Percentiles rank a stretch among this genome's conserved stretches.
Conservation (phyloP, 2,888 invertebrate species). For the Aquatica leii region DNA sequence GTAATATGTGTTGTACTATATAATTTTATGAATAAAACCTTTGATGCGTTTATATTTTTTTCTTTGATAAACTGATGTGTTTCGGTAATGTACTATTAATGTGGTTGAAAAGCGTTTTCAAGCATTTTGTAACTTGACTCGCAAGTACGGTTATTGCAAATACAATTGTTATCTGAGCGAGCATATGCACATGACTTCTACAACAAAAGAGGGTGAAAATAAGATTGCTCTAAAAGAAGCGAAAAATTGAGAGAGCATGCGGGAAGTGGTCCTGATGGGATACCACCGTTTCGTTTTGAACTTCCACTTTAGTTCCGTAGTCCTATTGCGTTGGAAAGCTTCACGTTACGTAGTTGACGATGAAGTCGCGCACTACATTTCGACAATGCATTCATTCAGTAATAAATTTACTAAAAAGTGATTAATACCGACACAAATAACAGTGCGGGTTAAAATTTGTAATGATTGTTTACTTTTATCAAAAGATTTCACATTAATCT, state of each 20-base stretch:
- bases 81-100: too few relatives aligned
- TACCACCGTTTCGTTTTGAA: conserved; percentile 30
- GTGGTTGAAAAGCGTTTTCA: too few relatives aligned
- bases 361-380: conserved; percentile 9
- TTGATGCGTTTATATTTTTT: not conserved
- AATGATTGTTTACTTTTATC: too few relatives aligned
- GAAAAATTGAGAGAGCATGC: conserved; percentile 43
- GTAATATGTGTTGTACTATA: too few relatives aligned
- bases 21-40: too few relatives aligned
- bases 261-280: conserved; percentile 39
- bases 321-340: conserved; percentile 25
- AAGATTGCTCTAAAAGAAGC: conserved; percentile 40
- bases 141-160: too few relatives aligned
- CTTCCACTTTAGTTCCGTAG: conserved; percentile 39
- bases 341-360: conserved; percentile 4
- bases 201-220: conserved; percentile 41
- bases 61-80: too few relatives aligned
- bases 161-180: not conserved
- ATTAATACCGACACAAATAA: too few relatives aligned
- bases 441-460: too few relatives aligned
- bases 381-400: conserved; percentile 10
- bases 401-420: too few relatives aligned
- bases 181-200: conserved; percentile 18
- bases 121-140: too few relatives aligned
- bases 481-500: too few relatives aligned